Evolutionary conservation across 2,888 invertebrate species (phyloP), one percentile per base, ranked within the genome.

Genomic region (Noctua comes): DNA sequence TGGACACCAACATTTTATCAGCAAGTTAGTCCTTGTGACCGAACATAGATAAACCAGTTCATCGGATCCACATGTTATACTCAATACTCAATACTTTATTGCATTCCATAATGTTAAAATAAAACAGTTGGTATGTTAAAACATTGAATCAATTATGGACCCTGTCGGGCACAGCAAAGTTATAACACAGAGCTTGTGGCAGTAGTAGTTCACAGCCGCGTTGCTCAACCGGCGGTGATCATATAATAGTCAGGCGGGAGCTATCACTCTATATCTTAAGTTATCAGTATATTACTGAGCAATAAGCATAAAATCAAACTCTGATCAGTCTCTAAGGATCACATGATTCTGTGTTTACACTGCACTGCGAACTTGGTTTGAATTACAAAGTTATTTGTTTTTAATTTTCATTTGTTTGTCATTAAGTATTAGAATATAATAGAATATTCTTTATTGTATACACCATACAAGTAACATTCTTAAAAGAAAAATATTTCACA

Each of bases 261-360:
- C 40, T 13, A 18, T 21, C 36, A 24, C 8, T n/a, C n/a, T 51
- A 16, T 43, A 16, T 77, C 54, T 27, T 18, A 36, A 48, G 46
- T 46, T 70, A 54, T 40, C 54, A 31, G 46, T 48, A 31, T 31
- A 43, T 70, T 54, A 43, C 43, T n/a, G 18, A 51, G 40, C 31
- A 31, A 46, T 54, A 27, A n/a, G 5, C 36, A 64, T 70, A 46
- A 65, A n/a, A 65, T 31, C 3, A 31, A 78, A 54, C 43, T 76
- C 36, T 36, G 36, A 54, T 59, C 43, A n/a, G 24, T 76, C 51
- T 64, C n/a, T 36, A 21, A 57, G 36, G 27, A 54, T 8, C n/a
- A 43, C 24, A 66, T n/a, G 18, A 73, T 57, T 31, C 4, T 31
- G 18, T 13, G 43, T 2, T 62, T 62, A 27, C 2, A 27, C 27